A percentile compares a stretch with the other conserved stretches of the same genome.
Conservation (phyloP, 2,888 invertebrate species). For the Archaeoteleia sp. region DNA sequence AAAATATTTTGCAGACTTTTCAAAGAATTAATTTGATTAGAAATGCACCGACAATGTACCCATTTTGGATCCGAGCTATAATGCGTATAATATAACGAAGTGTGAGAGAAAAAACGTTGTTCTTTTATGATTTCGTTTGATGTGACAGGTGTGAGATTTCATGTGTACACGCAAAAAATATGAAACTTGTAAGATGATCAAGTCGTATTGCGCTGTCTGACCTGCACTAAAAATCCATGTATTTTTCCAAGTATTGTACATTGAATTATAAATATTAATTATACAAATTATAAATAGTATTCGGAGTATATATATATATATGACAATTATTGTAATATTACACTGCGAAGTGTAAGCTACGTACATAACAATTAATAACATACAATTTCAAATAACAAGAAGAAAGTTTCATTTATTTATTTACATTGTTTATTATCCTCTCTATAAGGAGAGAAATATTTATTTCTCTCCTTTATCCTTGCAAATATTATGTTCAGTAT, state of each 20-base stretch:
- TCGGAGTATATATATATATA: constrained; percentile 38
- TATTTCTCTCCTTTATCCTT: too few relatives aligned
- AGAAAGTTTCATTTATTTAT: too few relatives aligned
- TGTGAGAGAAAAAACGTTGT: constrained; percentile 3
- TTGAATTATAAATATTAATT: constrained; percentile 51
- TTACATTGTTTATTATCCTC: too few relatives aligned
- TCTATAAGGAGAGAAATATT: too few relatives aligned
- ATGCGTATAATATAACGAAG: constrained; percentile 3
- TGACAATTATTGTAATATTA: constrained; percentile 47
- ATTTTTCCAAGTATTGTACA: constrained; percentile 52
- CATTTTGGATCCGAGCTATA: too few relatives aligned
- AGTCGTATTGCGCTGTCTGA: constrained; percentile 51
- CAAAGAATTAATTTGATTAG: too few relatives aligned
- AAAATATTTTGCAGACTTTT: too few relatives aligned
- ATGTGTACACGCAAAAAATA: constrained; percentile 9
- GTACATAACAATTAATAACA: constrained; percentile 42
- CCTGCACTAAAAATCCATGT: constrained; percentile 52
- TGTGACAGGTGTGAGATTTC: constrained; percentile 23
- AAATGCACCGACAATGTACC: too few relatives aligned
- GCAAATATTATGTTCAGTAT: too few relatives aligned
- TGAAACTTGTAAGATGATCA: constrained; percentile 26
- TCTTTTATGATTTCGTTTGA: constrained; percentile 26
- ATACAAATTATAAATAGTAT: constrained; percentile 49
- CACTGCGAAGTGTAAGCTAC: constrained; percentile 44
- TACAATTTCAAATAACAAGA: constrained; percentile 39